Evolutionary conservation across 2,797 vertebrate species (phyloP).

Genomic region (Uromys caudimaculatus): DNA sequence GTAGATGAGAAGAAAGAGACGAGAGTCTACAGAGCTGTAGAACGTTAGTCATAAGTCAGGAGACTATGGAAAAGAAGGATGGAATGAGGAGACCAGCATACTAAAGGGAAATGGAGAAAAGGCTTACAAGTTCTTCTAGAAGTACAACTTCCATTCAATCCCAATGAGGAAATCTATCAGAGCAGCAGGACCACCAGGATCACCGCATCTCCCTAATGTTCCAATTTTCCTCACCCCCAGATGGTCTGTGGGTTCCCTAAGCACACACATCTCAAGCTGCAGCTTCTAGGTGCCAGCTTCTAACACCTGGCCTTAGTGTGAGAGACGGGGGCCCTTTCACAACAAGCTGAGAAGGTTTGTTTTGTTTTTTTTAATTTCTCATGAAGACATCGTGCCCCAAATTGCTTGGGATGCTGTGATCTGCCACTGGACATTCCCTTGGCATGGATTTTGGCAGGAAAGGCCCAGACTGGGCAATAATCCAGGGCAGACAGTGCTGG

Average conservation of each 20-base stretch:
- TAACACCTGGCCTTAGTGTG: slow-evolving; percentile 4
- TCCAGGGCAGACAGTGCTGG: slow-evolving; percentile 71
- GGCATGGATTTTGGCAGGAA: slow-evolving; percentile 71
- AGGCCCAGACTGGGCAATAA: slow-evolving; percentile 64
- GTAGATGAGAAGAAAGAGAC: not conserved
- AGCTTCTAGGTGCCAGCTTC: slow-evolving; percentile 37
- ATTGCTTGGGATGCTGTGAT: slow-evolving; percentile 65
- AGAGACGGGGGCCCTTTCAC: not conserved
- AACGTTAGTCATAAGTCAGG: not conserved
- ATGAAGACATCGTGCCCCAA: slow-evolving; percentile 45
- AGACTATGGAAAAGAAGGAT: not conserved
- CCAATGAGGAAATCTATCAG: not conserved
- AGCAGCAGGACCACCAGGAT: not conserved
- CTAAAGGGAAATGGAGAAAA: not conserved
- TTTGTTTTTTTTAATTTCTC: not conserved
- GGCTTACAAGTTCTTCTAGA: not conserved
- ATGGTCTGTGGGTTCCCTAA: not conserved
- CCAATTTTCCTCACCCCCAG: not conserved
- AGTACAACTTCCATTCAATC: not conserved
- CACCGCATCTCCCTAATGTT: not conserved
- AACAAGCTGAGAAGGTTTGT: not conserved
- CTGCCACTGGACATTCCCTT: slow-evolving; percentile 71
- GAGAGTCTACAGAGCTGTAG: not conserved
- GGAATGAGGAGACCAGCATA: not conserved
- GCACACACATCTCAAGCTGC: not conserved